These are phyloP conservation scores for Rhegmatorhina hoffmannsi DNA, from an alignment of 2,113 vertebrate species.

Conservation along the genomic window DNA sequence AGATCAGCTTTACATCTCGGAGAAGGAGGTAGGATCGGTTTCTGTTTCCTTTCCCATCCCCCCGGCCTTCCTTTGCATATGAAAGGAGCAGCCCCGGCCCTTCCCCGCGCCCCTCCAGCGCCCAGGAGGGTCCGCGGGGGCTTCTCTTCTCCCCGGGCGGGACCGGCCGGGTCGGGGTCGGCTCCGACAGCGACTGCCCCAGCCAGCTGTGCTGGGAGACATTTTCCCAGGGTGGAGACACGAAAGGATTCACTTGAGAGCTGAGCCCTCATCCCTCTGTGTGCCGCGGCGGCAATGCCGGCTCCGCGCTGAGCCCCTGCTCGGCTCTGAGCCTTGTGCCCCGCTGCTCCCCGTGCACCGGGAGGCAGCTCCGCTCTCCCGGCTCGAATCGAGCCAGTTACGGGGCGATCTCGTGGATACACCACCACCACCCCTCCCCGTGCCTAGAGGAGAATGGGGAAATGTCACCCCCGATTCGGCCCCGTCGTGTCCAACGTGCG, in stretches of 20 bases:
- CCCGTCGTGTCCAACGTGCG: background rate
- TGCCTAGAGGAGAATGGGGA: background rate
- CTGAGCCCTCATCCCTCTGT: background rate
- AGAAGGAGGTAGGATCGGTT: conserved; percentile 88
- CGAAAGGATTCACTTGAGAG: background rate
- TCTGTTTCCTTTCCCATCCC: conserved; percentile 5
- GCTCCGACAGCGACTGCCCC: background rate
- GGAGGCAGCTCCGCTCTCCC: background rate
- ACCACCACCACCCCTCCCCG: too few relatives aligned
- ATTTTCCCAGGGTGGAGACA: background rate
- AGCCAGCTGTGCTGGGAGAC: background rate
- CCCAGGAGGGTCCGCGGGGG: background rate
- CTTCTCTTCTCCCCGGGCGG: background rate
- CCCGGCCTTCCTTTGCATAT: background rate
- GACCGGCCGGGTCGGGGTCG: background rate
- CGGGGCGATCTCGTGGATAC: background rate
- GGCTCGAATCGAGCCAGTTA: background rate
- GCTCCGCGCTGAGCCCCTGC: background rate
- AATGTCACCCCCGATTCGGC: background rate
- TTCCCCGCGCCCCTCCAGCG: background rate
- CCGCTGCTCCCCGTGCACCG: background rate
- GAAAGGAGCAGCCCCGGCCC: background rate
- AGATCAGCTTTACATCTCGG: conserved; percentile 91
- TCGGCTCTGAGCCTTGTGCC: background rate
- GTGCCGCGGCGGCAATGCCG: background rate